A percentile compares a stretch with the other conserved stretches of the same genome.
Conservation (phyloP, 2,888 invertebrate species). For the Plutella xylostella region DNA sequence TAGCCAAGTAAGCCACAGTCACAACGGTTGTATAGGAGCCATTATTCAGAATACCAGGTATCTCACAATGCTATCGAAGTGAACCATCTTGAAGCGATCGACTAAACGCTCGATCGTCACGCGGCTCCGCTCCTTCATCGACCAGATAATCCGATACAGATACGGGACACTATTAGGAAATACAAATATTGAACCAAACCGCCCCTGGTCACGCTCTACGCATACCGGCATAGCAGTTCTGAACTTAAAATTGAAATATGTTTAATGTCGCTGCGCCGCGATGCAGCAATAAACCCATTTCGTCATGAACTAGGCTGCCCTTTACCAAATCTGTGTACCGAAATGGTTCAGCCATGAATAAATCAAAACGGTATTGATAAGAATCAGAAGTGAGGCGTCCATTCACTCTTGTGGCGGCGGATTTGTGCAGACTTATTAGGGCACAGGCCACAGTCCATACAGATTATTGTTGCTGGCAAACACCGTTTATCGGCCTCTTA, state of each 20-base stretch:
- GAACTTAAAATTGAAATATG: constrained; percentile 5
- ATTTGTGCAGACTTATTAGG: too few species aligned
- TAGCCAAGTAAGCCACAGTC: neutral
- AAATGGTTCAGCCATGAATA: neutral
- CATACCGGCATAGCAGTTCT: neutral
- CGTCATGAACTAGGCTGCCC: neutral
- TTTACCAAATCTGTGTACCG: neutral
- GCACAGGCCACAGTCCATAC: too few species aligned
- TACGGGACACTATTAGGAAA: constrained; percentile 16
- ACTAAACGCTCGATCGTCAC: constrained; percentile 6
- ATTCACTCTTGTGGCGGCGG: too few species aligned
- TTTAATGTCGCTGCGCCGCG: neutral
- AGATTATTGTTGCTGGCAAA: too few species aligned
- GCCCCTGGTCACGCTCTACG: neutral
- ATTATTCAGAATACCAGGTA: constrained; percentile 18
- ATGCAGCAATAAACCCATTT: neutral
- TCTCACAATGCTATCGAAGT: constrained; percentile 31
- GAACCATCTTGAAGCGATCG: constrained; percentile 26
- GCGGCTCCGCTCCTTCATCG: neutral
- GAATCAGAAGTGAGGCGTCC: too few species aligned
- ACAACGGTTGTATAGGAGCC: neutral
- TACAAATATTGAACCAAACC: constrained; percentile 14
- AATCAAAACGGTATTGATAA: neutral
- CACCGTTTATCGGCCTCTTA: neutral
- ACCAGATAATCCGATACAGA: constrained; percentile 17